Base-by-base conservation (phyloP, 37 sponge, comb jelly and placozoan species). In the Tethya wilhelma region DNA sequence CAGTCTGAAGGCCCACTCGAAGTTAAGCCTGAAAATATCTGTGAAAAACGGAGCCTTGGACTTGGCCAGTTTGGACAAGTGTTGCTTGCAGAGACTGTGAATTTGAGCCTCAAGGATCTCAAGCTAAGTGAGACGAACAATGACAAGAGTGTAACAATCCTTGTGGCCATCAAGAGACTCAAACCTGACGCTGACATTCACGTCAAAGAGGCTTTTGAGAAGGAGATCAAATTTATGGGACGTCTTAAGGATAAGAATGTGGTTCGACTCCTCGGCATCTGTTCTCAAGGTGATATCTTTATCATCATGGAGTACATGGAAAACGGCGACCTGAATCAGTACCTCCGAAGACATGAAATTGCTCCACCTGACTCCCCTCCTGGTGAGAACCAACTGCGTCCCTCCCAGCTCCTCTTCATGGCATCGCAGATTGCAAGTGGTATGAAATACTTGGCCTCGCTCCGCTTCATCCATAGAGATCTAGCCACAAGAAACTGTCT, bases 221-320 rank as follows among this genome's bases (percentile, higher is more conserved):
- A 90, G 65, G 95, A 94, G 64, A 87, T 94, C 73, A 90, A 90
- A 55, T 94, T 94, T 79, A 94, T 94, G 95, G 44, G 85, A 44
- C 84, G 95, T 26, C 85, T 94, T 4, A 79, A 39, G 29, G 77
- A 90, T 59, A 64, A 69, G 40, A 94, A 90, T 77, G 95, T 94
- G 9, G 79, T 94, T 26, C 77, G 82, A 7, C 77, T 94, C 46
- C 78, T 94, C 30, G 95, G 84, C 26, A 84, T 94, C 17, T 89
- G 90, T 71, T 77, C 77, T 29, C 46, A 57, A 44, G 74, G 59
- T 1, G 63, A 75, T 11, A 72, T 82, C 17, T 94, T 94, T 74
- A 87, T 94, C 36, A 41, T 96, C 33, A 96, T 96, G 93, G 94
- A 96, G 81, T 96, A 96, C 76, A 91, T 96, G 94, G 87, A 89